Conservation (phyloP, 2,797 vertebrate genomes). For the Lindbergichthys nudifrons region DNA sequence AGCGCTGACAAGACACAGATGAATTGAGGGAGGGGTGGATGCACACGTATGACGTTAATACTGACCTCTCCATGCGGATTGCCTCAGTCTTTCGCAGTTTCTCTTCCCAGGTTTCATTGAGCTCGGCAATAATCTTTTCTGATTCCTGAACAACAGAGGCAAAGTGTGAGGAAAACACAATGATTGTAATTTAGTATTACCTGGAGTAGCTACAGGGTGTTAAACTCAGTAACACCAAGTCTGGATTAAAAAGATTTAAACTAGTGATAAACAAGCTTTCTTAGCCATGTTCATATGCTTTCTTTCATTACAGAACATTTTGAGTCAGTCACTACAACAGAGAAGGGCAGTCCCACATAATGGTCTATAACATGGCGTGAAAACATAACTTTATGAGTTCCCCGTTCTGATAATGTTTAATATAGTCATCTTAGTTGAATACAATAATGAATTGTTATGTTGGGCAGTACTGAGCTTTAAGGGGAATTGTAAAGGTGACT, state of each 20-base stretch:
- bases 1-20: constrained; percentile 33
- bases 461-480: not conserved
- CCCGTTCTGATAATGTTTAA: not conserved
- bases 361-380: not conserved
- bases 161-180: constrained; percentile 20
- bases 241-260: not conserved
- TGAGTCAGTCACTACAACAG: not conserved
- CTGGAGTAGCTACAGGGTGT: not conserved
- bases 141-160: constrained; percentile 88
- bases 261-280: not conserved
- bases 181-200: not conserved
- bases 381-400: not conserved
- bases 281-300: not conserved
- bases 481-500: not conserved
- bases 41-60: constrained; percentile 19
- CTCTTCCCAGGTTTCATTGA: constrained; percentile 99
- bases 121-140: constrained; percentile 98
- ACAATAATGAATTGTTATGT: not conserved
- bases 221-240: constrained; percentile 6
- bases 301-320: constrained; percentile 11
- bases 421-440: not conserved
- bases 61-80: constrained; percentile 98
- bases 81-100: constrained; percentile 98
- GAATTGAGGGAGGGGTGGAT: constrained; percentile 23
- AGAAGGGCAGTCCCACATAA: not conserved